phyloP scores from a whole-genome alignment of 2,797 vertebrate species.

The Coracias cyanogaster region DNA sequence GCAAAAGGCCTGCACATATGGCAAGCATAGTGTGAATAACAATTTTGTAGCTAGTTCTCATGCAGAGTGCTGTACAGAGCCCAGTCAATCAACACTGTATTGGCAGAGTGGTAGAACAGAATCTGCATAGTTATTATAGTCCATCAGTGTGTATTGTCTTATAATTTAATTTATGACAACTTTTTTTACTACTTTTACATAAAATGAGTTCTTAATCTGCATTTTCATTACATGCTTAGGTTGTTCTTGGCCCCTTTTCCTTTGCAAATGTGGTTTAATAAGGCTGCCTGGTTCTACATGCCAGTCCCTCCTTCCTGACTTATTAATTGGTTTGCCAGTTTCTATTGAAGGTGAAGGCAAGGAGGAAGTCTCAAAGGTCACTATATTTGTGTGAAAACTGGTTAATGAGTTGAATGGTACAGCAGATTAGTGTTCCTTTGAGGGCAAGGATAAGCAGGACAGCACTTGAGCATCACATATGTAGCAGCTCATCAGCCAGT shows the following conservation, averaged over 20 bases:
- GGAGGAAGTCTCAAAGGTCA: neutral
- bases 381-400: neutral
- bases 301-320: neutral
- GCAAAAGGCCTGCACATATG: constrained; percentile 5
- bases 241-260: neutral
- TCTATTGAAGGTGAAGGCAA: neutral
- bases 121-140: neutral
- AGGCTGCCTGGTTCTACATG: neutral
- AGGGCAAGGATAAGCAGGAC: neutral
- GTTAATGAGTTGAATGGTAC: neutral
- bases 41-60: neutral
- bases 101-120: neutral
- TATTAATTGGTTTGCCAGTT: neutral
- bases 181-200: neutral
- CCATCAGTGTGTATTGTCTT: neutral
- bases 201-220: neutral
- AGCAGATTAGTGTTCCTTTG: neutral
- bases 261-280: neutral
- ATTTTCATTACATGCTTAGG: neutral
- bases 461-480: neutral
- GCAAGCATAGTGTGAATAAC: neutral
- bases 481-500: neutral
- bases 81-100: neutral
- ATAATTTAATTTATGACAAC: neutral
- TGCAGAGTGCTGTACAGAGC: neutral